These are phyloP conservation scores for Moxostoma hubbsi DNA, from an alignment of 2,797 vertebrate genomes.

Conservation along the genomic window DNA sequence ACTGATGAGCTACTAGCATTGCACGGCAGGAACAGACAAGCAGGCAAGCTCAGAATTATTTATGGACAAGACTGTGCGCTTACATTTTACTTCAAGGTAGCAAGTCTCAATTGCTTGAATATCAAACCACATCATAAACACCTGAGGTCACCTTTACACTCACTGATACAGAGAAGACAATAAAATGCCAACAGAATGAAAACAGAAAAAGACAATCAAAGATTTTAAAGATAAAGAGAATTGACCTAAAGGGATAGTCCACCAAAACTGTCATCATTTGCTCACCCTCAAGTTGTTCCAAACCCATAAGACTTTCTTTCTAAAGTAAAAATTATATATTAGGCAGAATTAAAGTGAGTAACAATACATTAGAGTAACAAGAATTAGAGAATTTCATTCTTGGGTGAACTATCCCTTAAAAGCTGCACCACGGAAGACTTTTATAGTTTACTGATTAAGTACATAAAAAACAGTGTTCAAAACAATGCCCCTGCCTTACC, in stretches of 20 bases:
- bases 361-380: no score
- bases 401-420: no score
- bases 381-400: no score
- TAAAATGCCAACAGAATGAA: neutral
- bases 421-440: no score
- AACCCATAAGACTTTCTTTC: no score
- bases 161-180: conserved; percentile 9
- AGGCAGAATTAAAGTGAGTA: no score
- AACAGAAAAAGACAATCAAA: neutral
- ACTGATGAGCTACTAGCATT: conserved; percentile 14
- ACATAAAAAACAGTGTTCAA: no score
- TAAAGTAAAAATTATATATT: no score
- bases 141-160: conserved; percentile 20
- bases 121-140: conserved; percentile 25
- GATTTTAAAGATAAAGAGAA: neutral
- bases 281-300: no score
- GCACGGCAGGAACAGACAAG: neutral
- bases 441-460: no score
- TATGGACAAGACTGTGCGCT: neutral
- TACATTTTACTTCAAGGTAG: conserved; percentile 14
- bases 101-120: neutral
- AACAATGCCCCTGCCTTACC: no score
- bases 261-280: no score
- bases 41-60: conserved; percentile 1
- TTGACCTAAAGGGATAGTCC: neutral